Evolutionary conservation across 2,888 invertebrate species (phyloP).

Genomic region (Amaurobius ferox): DNA sequence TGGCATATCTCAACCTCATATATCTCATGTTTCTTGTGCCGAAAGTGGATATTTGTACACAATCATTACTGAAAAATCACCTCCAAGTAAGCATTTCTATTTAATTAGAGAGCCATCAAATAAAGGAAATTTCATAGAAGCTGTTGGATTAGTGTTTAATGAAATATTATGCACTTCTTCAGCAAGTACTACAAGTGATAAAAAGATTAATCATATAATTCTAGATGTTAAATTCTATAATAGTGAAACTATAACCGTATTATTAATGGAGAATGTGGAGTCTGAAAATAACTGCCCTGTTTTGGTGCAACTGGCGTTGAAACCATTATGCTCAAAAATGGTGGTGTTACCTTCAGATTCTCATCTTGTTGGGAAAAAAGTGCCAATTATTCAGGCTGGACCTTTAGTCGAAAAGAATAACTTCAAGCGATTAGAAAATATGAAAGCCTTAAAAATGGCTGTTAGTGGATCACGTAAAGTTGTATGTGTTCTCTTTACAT

Average conservation of each 20-base stretch:
- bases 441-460: constrained; percentile 82
- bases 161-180: not conserved
- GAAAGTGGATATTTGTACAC: constrained; percentile 57
- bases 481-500: constrained; percentile 89
- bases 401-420: constrained; percentile 34
- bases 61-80: constrained; percentile 27
- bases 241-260: constrained; percentile 76
- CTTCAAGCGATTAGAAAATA: constrained; percentile 76
- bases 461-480: constrained; percentile 91
- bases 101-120: constrained; percentile 48
- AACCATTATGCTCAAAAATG: constrained; percentile 17
- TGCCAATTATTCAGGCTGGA: constrained; percentile 29
- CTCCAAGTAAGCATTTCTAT: constrained; percentile 45
- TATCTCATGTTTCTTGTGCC: constrained; percentile 36
- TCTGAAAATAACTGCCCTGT: constrained; percentile 67
- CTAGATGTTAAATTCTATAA: constrained; percentile 77
- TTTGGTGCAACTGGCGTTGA: constrained; percentile 76
- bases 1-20: not conserved
- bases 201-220: constrained; percentile 73
- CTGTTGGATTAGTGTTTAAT: constrained; percentile 21
- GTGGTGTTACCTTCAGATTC: not conserved
- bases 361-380: not conserved
- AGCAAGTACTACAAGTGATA: not conserved
- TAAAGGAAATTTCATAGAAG: not conserved
- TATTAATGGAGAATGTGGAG: constrained; percentile 75